Evolutionary conservation across 1,140 invertebrate species (phyloP), one percentile per base, ranked within the genome.

Genomic region (Cataglyphis hispanica): DNA sequence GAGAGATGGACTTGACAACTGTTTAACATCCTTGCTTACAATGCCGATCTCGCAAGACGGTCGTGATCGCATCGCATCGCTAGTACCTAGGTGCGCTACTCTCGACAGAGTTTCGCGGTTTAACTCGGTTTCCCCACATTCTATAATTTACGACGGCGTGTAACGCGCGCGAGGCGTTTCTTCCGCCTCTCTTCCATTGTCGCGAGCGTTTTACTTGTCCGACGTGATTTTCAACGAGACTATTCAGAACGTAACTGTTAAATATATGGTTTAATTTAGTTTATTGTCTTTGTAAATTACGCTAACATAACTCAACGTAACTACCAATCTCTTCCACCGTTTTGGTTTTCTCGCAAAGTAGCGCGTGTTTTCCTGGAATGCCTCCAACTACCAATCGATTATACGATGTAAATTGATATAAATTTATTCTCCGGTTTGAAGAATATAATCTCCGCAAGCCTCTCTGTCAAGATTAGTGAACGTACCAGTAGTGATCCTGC

Each of bases 1-100:
- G 85, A 85, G 89, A 60, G 91, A 90, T 93, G 93, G 87, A 93
- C 91, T 91, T 93, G 93, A 94, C 92, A 93, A 93, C 90, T 92
- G 92, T 93, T 94, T 93, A 92, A 94, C 91, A 91, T 92, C 90
- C 91, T 87, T 88, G 85, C 88, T 86, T 88, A 86, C 84, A 86
- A 88, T 88, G 84, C 89, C 74, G 86, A 90, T 90, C 87, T 72
- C 78, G 72, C 77, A 70, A 22, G 56, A 50, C 74, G 46, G 87
- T 60, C 34, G 56, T 69, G 74, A 87, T 90, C 63, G 85, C 58
- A 27, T 60, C 37, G 58, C 58, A 53, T 16, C 31, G 37, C 10
- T n/a, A n/a, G 27, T 13, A 27, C 58, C 43, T n/a, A 43, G 67
- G 53, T 16, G 11, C 53, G 19, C 50, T 31, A 37, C 53, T 58